These are phyloP conservation scores for Poeciliopsis turneri DNA, from an alignment of 2,797 vertebrate genomes.

Conservation along the genomic window DNA sequence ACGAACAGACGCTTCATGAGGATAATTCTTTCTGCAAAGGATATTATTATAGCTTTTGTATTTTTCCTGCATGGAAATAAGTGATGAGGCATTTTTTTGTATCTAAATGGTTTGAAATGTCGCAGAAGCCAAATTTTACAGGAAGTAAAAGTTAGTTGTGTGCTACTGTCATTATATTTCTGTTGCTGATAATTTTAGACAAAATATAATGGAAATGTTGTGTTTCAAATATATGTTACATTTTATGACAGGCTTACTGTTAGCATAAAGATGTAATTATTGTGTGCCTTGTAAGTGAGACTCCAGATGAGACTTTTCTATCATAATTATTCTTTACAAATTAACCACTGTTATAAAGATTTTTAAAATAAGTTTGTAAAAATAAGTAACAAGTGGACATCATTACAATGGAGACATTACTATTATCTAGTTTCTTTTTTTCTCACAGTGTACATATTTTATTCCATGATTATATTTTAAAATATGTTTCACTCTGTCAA, in stretches of 20 bases:
- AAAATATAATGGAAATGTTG: neutral
- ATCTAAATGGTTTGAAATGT: neutral
- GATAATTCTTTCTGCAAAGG: neutral
- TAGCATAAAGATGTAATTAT: neutral
- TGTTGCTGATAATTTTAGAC: neutral
- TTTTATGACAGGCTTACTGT: neutral
- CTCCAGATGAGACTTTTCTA: neutral
- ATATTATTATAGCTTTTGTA: neutral
- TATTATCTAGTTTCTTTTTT: neutral
- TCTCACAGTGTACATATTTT: neutral
- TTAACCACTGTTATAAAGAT: neutral
- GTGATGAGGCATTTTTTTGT: neutral
- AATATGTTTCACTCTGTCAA: neutral
- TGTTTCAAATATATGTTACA: neutral
- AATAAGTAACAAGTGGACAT: neutral
- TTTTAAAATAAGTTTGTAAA: neutral
- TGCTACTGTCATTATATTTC: neutral
- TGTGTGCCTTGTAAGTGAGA: neutral
- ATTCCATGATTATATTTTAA: neutral
- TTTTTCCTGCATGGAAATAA: neutral
- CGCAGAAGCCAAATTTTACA: neutral
- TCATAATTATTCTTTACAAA: neutral
- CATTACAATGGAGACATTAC: neutral
- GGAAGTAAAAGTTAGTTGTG: neutral
- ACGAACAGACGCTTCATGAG: conserved; percentile 15